Conservation (phyloP, 2,113 vertebrate genomes). For the Asarcornis scutulata region DNA sequence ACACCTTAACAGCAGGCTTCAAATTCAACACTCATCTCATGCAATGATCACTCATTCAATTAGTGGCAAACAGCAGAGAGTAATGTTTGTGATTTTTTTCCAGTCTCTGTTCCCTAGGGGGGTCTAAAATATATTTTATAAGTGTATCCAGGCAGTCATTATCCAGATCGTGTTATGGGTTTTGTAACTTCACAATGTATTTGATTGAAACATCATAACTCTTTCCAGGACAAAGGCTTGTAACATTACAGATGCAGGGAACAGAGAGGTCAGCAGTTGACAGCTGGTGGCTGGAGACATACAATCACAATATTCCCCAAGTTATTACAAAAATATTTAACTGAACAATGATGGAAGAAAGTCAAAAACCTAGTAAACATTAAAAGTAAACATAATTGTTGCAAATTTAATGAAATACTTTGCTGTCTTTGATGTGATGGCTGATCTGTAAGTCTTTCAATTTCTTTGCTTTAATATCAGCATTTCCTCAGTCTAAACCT, state of each 20-base stretch:
- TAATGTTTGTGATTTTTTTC: not conserved
- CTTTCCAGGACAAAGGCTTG: conserved; percentile 75
- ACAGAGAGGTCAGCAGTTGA: conserved; percentile 75
- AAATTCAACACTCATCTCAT: not conserved
- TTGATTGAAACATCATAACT: conserved; percentile 75
- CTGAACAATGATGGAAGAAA: conserved; percentile 59
- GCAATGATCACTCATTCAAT: conserved; percentile 43
- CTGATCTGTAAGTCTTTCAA: conserved; percentile 72
- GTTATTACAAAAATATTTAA: conserved; percentile 73
- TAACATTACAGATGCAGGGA: conserved; percentile 69
- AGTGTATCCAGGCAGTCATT: conserved; percentile 54
- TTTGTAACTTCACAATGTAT: conserved; percentile 73
- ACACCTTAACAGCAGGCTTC: not conserved
- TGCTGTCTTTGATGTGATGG: conserved; percentile 70
- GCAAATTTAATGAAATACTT: conserved; percentile 69
- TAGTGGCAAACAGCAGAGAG: conserved; percentile 48
- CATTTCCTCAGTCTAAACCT: conserved; percentile 72
- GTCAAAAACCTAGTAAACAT: conserved; percentile 64
- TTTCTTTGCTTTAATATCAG: conserved; percentile 72
- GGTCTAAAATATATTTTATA: conserved; percentile 57
- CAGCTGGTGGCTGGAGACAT: conserved; percentile 69
- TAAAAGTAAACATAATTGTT: conserved; percentile 75
- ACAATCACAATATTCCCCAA: conserved; percentile 63
- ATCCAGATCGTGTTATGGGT: conserved; percentile 64
- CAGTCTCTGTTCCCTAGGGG: not conserved